Conservation (phyloP, 2,888 invertebrate genomes). For the Parapristionchus giblindavisi region DNA sequence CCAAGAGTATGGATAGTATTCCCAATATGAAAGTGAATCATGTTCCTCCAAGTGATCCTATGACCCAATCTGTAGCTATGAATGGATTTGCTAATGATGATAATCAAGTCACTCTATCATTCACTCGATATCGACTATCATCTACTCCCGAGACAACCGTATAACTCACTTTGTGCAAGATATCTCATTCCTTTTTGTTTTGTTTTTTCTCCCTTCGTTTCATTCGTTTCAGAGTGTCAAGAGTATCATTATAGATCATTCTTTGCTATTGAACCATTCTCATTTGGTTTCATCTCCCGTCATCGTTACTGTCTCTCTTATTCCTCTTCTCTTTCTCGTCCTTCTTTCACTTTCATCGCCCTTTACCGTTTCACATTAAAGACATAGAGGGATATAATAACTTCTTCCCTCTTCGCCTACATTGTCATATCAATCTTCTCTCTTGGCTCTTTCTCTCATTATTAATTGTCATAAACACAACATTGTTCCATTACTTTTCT, state of each 20-base stretch:
- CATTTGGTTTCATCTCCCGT: too few relatives aligned
- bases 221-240: too few relatives aligned
- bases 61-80: slow-evolving; percentile 18
- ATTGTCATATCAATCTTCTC: neutral
- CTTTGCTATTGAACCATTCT: too few relatives aligned
- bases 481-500: too few relatives aligned
- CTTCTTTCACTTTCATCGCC: slow-evolving; percentile 24
- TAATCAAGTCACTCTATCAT: slow-evolving; percentile 31
- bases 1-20: slow-evolving; percentile 32
- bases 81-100: slow-evolving; percentile 27
- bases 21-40: slow-evolving; percentile 28
- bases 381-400: slow-evolving; percentile 22
- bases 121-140: slow-evolving; percentile 32
- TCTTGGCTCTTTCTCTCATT: neutral
- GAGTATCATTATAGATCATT: too few relatives aligned
- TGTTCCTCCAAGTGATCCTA: neutral
- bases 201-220: too few relatives aligned
- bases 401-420: slow-evolving; percentile 18
- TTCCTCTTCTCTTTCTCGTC: neutral
- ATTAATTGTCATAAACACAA: neutral
- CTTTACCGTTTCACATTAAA: slow-evolving; percentile 30
- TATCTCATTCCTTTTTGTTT: too few relatives aligned
- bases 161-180: too few relatives aligned
- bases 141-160: slow-evolving; percentile 35
- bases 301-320: neutral